A percentile compares a stretch with the other conserved stretches of the same genome.
Conservation (phyloP, 2,888 invertebrate species). For the Erebia palarica region DNA sequence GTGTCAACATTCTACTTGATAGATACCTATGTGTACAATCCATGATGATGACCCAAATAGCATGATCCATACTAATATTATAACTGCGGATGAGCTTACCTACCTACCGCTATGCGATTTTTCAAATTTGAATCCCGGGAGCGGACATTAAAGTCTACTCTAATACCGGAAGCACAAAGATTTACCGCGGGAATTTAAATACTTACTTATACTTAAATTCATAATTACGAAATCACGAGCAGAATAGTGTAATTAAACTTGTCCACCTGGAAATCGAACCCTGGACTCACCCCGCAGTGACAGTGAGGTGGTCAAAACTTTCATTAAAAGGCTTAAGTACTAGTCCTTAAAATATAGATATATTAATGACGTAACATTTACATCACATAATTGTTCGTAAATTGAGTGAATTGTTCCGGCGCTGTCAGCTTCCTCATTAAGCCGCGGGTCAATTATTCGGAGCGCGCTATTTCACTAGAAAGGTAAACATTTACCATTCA, state of each 20-base stretch:
- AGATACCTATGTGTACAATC: no score
- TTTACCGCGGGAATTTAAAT: no score
- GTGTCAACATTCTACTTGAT: no score
- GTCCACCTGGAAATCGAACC: background rate
- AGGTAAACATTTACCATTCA: constrained; percentile 55
- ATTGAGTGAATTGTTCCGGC: constrained; percentile 77
- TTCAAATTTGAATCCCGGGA: no score
- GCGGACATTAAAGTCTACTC: no score
- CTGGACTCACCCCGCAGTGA: background rate
- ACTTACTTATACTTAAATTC: no score
- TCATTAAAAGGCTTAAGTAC: background rate
- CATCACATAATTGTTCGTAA: constrained; percentile 70
- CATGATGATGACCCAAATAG: no score
- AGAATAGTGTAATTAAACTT: background rate
- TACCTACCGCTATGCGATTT: no score
- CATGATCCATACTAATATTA: no score
- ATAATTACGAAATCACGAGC: no score
- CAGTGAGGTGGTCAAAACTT: background rate
- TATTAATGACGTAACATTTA: constrained; percentile 64
- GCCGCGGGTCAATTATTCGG: constrained; percentile 69
- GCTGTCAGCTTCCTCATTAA: constrained; percentile 80
- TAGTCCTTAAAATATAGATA: constrained; percentile 30
- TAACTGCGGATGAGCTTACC: no score
- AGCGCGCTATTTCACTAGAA: constrained; percentile 62
- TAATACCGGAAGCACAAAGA: no score